Conservation (phyloP, 2,888 invertebrate genomes). For the Diogma glabrata region DNA sequence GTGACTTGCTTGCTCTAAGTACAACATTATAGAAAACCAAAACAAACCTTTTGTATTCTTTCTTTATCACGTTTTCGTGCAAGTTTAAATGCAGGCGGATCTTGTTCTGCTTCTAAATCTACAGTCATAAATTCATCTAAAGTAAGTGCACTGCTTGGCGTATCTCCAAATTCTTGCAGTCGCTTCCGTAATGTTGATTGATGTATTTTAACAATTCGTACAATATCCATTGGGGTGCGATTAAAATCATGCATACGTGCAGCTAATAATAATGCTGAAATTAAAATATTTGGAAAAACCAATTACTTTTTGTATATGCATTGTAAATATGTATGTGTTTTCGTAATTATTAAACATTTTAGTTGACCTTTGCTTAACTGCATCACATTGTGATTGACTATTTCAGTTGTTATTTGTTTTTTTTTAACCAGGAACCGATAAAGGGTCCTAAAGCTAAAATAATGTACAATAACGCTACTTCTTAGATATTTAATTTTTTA, state of each 20-base stretch:
- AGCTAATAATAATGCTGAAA: conserved; percentile 81
- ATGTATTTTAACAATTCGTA: conserved; percentile 91
- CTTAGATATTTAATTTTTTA: no score
- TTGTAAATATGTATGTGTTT: no score
- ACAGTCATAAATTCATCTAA: conserved; percentile 95
- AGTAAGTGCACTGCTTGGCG: conserved; percentile 88
- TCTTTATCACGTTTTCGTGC: conserved; percentile 83
- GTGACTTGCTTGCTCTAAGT: background rate
- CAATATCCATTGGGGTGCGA: conserved; percentile 74
- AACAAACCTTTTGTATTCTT: conserved; percentile 57
- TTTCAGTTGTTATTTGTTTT: no score
- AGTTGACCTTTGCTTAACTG: no score
- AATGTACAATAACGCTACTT: no score
- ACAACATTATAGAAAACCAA: background rate
- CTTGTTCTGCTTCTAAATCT: conserved; percentile 91
- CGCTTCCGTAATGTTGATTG: conserved; percentile 86
- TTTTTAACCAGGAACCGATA: no score
- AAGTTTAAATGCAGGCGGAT: conserved; percentile 86
- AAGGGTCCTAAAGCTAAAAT: no score
- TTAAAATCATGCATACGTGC: conserved; percentile 86
- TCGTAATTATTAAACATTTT: no score
- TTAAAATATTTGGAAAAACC: conserved; percentile 13
- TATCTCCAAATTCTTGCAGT: conserved; percentile 90
- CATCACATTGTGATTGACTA: no score
- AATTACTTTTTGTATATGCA: background rate